Conservation (phyloP, 2,113 vertebrate genomes). For the Poeciliopsis prolifica region DNA sequence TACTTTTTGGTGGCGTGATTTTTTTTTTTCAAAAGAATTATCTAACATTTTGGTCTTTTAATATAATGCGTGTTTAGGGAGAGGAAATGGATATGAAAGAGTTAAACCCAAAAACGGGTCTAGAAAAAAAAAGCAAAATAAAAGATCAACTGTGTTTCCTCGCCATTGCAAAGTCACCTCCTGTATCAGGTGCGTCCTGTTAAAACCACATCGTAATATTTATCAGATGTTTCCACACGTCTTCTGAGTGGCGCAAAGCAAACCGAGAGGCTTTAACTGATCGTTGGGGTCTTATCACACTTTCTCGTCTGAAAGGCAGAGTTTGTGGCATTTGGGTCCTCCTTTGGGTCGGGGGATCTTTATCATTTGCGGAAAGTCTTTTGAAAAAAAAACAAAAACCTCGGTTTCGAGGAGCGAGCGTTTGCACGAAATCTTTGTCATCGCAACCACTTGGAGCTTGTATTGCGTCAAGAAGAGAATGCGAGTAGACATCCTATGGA, state of each 20-base stretch:
- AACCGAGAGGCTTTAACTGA: not conserved
- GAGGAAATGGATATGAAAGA: not conserved
- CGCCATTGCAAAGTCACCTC: not conserved
- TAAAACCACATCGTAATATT: constrained; percentile 22
- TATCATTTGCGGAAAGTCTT: constrained; percentile 12
- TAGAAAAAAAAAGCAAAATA: not conserved
- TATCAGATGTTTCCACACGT: constrained; percentile 45
- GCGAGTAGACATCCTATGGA: not conserved
- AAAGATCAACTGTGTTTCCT: not conserved
- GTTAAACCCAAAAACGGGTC: not conserved
- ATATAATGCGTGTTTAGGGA: not conserved
- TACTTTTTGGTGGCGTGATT: not conserved
- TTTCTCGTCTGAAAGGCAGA: not conserved
- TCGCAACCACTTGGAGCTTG: not conserved
- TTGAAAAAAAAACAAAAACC: not conserved
- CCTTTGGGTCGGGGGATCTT: constrained; percentile 37
- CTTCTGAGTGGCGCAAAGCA: not conserved
- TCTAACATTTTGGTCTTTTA: not conserved
- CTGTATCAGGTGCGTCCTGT: not conserved
- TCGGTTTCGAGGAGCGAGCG: not conserved
- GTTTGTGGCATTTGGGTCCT: constrained; percentile 7
- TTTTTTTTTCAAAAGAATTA: not conserved
- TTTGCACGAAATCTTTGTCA: constrained; percentile 7
- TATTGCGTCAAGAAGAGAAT: not conserved
- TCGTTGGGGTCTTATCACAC: not conserved